Base-by-base conservation (phyloP, 2,113 vertebrate genomes). In the Coryphaenoides rupestris region DNA sequence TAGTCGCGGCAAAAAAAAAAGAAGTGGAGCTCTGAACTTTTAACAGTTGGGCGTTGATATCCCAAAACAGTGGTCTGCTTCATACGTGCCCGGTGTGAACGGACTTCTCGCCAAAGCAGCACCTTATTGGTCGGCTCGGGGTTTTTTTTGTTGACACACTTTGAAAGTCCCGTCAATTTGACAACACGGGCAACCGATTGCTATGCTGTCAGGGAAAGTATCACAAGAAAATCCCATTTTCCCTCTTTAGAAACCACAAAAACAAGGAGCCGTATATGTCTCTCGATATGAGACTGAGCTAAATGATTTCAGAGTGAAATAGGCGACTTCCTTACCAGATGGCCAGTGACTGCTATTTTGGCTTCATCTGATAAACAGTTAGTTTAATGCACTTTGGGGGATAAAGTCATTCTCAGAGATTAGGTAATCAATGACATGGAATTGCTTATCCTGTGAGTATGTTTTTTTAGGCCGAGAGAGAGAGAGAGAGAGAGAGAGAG, bases 1-100 rank as follows among this genome's bases (percentile, higher is more conserved):
- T 87, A 26, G 79, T 88, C 84, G 74, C 85, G 86, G 77, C 78
- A 79, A 26, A 80, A 86, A n/a, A n/a, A n/a, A n/a, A n/a, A n/a
- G n/a, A n/a, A 73, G 69, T 75, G 83, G 77, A 76, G 70, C 72
- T 60, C 62, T 13, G 33, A 40, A 40, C n/a, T 71, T 84, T 86
- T 80, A 72, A 72, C 75, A 82, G 77, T 52, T 68, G 55, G 50
- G 46, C 82, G 74, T 88, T 89, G 87, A 77, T 67, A 70, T 87
- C 78, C 62, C 76, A 80, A 72, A 73, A 83, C 81, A 85, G 73
- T 80, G 65, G 67, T 61, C 70, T 68, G 28, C 74, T 83, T 85
- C 78, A 82, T 77, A 75, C 69, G 79, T 75, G 64, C 80, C 33
- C 13, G 77, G 40, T 58, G 58, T 66, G 69, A 82, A 63, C 59